A percentile compares a stretch with the other conserved stretches of the same genome.
Evolutionary conservation across 1,140 invertebrate species (phyloP).

Genomic region (Adelges cooleyi): DNA sequence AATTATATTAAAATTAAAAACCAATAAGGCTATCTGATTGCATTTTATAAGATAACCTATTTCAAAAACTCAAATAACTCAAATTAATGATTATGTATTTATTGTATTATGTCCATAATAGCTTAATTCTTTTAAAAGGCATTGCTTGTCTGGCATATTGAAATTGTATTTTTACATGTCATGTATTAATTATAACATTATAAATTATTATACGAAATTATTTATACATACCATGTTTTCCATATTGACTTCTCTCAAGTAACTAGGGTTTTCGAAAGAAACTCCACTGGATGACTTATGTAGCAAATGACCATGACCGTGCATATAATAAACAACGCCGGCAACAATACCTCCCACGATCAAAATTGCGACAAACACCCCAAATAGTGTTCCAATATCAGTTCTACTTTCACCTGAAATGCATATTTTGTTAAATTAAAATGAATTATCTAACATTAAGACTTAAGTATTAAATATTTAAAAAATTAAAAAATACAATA

Average conservation of each 20-base stretch:
- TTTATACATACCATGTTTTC: constrained; percentile 48
- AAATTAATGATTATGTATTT: no score
- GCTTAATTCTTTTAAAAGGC: no score
- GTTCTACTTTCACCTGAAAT: constrained; percentile 35
- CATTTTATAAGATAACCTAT: no score
- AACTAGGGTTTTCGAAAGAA: constrained; percentile 75
- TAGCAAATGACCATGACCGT: constrained; percentile 47
- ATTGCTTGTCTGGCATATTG: no score
- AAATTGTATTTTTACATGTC: no score
- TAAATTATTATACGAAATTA: background rate
- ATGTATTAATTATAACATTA: no score
- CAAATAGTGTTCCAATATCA: constrained; percentile 50
- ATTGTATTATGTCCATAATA: no score
- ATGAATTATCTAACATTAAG: constrained; percentile 1
- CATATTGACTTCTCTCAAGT: constrained; percentile 60
- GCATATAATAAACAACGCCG: constrained; percentile 52
- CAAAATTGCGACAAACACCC: constrained; percentile 50
- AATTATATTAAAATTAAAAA: no score
- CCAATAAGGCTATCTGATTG: no score
- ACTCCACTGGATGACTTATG: constrained; percentile 49
- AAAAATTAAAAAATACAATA: no score
- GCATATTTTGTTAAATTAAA: background rate
- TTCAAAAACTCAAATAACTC: no score
- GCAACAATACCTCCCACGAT: constrained; percentile 50
- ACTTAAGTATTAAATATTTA: no score